These are phyloP conservation scores for Heterodera schachtii DNA, from an alignment of 1,140 invertebrate genomes.

Conservation along the genomic window DNA sequence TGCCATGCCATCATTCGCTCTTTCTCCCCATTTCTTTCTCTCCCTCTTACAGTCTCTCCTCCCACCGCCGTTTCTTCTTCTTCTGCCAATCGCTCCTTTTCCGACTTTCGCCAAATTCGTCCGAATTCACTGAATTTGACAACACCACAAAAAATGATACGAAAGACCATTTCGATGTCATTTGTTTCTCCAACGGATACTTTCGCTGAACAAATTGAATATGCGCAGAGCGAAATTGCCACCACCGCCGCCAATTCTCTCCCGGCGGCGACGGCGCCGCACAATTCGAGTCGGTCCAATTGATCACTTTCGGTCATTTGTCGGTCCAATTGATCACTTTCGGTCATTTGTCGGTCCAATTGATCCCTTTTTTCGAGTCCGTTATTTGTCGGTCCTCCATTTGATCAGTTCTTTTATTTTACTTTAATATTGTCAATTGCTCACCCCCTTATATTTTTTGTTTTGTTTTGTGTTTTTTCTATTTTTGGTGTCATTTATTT, in stretches of 20 bases:
- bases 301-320: too few relatives aligned
- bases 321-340: too few relatives aligned
- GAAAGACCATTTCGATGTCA: background rate
- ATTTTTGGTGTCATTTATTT: too few relatives aligned
- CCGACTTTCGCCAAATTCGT: background rate
- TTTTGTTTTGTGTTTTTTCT: too few relatives aligned
- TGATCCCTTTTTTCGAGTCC: too few relatives aligned
- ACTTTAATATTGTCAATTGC: too few relatives aligned
- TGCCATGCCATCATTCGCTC: background rate
- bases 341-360: too few relatives aligned
- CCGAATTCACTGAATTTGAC: background rate
- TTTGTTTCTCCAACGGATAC: background rate
- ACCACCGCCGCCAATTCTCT: background rate
- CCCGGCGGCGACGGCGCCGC: too few relatives aligned
- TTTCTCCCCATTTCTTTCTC: background rate
- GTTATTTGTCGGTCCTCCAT: too few relatives aligned
- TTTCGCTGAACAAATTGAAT: background rate
- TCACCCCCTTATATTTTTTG: too few relatives aligned
- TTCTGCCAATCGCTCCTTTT: background rate
- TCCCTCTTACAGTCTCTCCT: background rate
- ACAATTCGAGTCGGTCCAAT: background rate
- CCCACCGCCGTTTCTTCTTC: background rate
- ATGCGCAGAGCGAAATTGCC: background rate
- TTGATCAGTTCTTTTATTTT: too few relatives aligned
- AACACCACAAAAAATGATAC: background rate